Conservation (phyloP, 1,140 invertebrate species). For the Halictus rubicundus region DNA sequence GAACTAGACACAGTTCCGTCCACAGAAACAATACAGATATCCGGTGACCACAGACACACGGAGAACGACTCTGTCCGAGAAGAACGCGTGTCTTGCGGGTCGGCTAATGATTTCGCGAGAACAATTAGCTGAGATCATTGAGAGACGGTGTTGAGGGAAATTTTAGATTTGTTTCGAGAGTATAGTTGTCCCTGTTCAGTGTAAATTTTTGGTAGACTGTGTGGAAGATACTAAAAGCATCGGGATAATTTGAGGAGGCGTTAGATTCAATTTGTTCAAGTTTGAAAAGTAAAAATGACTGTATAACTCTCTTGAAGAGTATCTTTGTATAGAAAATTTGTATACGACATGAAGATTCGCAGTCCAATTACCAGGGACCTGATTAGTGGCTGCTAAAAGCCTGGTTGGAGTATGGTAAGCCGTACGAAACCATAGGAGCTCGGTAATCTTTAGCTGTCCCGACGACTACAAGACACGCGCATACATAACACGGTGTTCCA, state of each 20-base stretch:
- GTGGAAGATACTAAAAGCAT: too few relatives aligned
- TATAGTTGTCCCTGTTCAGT: too few relatives aligned
- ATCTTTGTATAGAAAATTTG: too few relatives aligned
- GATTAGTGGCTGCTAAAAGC: not conserved
- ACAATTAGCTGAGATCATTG: not conserved
- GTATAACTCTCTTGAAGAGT: too few relatives aligned
- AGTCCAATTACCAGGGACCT: too few relatives aligned
- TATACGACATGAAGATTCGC: too few relatives aligned
- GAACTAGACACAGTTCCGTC: constrained; percentile 30
- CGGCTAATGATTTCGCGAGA: constrained; percentile 43
- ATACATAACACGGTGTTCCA: constrained; percentile 18
- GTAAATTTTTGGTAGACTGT: too few relatives aligned
- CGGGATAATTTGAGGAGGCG: too few relatives aligned
- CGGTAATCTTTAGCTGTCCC: constrained; percentile 50
- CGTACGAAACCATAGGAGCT: constrained; percentile 1
- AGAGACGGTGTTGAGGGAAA: too few relatives aligned
- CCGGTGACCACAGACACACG: constrained; percentile 5
- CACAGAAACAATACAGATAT: constrained; percentile 24
- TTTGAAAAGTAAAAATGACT: too few relatives aligned
- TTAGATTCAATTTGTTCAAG: too few relatives aligned
- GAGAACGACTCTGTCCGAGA: constrained; percentile 8
- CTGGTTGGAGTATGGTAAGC: not conserved
- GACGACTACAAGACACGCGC: constrained; percentile 43
- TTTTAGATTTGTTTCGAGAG: too few relatives aligned
- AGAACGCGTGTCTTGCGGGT: constrained; percentile 29